phyloP scores from a whole-genome alignment of 2,113 vertebrate species.

The Halichoeres trimaculatus region DNA sequence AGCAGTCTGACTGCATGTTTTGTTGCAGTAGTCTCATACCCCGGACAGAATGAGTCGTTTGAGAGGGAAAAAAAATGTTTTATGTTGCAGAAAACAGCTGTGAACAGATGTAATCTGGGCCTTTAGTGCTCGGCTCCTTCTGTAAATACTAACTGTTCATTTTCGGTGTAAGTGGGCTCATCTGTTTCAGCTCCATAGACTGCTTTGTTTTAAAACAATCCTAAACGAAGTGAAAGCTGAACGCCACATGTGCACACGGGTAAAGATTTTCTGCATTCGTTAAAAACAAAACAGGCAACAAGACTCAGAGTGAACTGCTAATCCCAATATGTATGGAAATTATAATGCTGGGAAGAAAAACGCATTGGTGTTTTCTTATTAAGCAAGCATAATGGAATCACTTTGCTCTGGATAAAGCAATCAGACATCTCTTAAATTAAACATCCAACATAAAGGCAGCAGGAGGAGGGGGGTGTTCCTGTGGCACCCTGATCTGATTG shows the following conservation, averaged over 20 bases:
- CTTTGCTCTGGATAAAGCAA: conserved; percentile 70
- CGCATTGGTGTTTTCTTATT: conserved; percentile 69
- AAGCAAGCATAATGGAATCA: conserved; percentile 69
- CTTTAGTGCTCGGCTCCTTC: not conserved
- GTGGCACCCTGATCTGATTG: conserved; percentile 32
- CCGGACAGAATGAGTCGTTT: no score
- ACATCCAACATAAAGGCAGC: conserved; percentile 49
- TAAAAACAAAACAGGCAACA: conserved; percentile 6
- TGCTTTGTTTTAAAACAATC: not conserved
- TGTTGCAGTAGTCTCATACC: no score
- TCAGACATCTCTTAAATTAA: conserved; percentile 72
- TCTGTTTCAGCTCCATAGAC: conserved; percentile 2
- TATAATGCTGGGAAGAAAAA: conserved; percentile 52
- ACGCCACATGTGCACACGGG: conserved; percentile 1
- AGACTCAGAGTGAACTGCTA: conserved; percentile 42
- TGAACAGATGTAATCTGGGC: no score
- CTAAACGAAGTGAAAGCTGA: not conserved
- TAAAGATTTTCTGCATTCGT: conserved; percentile 38
- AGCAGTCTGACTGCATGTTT: not conserved
- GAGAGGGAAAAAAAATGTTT: not conserved
- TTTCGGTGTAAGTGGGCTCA: not conserved
- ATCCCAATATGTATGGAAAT: conserved; percentile 74
- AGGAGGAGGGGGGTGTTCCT: not conserved
- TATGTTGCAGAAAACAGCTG: not conserved
- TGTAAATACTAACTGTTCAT: not conserved